phyloP scores from a whole-genome alignment of 2,113 vertebrate species.

The Limanda limanda region DNA sequence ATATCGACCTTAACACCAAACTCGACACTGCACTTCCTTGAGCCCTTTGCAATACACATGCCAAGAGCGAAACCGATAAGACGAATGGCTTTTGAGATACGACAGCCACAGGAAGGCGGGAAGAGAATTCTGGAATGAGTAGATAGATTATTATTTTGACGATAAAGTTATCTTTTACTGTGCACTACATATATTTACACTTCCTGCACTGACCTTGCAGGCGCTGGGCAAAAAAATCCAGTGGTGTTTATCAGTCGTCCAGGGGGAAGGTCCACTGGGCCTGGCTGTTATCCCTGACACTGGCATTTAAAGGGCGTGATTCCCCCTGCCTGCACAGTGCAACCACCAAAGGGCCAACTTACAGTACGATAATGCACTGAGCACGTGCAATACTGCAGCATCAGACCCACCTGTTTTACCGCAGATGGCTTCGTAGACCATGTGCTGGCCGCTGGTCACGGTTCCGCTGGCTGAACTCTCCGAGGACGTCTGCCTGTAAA shows the following conservation, averaged over 20 bases:
- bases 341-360: conserved; percentile 12
- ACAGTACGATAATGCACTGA: conserved; percentile 10
- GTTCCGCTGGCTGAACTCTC: conserved; percentile 63
- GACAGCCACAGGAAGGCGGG: too few relatives aligned
- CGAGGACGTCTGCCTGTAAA: conserved; percentile 73
- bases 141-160: neutral
- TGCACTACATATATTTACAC: conserved; percentile 23
- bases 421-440: conserved; percentile 75
- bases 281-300: conserved; percentile 63
- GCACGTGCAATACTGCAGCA: conserved; percentile 39
- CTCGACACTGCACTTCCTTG: too few relatives aligned
- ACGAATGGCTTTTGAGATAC: too few relatives aligned
- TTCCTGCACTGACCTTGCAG: conserved; percentile 19
- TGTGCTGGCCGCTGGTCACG: conserved; percentile 62
- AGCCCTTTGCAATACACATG: too few relatives aligned
- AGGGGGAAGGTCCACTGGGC: conserved; percentile 75
- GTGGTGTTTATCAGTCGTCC: conserved; percentile 62
- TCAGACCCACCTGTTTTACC: conserved; percentile 78
- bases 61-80: neutral
- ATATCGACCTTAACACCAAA: too few relatives aligned
- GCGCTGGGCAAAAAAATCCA: conserved; percentile 64
- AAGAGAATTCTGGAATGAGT: too few relatives aligned
- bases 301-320: conserved; percentile 33
- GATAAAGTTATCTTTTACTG: conserved; percentile 16
- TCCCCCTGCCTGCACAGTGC: neutral